Percentiles rank a stretch among this genome's conserved stretches.
These are phyloP conservation scores for Labeo rohita DNA, from an alignment of 2,113 vertebrate species.

Conservation along the genomic window DNA sequence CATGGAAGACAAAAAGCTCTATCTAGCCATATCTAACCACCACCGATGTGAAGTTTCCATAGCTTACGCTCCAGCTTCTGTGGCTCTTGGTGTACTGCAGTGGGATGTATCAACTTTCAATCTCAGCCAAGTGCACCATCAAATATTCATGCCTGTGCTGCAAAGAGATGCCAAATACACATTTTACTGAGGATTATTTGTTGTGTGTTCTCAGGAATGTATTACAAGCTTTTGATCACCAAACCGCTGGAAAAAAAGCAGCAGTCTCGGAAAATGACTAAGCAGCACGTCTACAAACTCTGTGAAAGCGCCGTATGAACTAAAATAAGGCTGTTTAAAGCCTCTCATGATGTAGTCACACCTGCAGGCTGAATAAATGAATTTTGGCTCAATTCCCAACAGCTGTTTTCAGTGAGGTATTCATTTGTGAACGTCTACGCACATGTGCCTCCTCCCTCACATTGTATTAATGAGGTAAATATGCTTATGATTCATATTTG, in stretches of 20 bases:
- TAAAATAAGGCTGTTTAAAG: neutral
- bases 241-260: neutral
- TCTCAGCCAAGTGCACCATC: slow-evolving; percentile 53
- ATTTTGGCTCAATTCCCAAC: neutral
- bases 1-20: neutral
- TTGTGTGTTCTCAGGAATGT: slow-evolving; percentile 26
- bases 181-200: slow-evolving; percentile 38
- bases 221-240: slow-evolving; percentile 11
- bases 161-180: slow-evolving; percentile 24
- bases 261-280: neutral
- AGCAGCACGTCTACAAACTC: neutral
- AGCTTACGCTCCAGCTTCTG: slow-evolving; percentile 36
- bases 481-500: neutral
- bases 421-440: neutral
- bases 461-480: neutral
- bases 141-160: slow-evolving; percentile 61
- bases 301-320: neutral
- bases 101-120: slow-evolving; percentile 55
- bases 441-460: neutral
- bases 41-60: neutral
- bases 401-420: neutral
- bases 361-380: neutral
- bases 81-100: slow-evolving; percentile 42
- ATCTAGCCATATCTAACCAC: neutral
- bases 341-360: neutral